phyloP scores from a whole-genome alignment of 2,888 invertebrate genomes.

The Epirrhoe alternata region DNA sequence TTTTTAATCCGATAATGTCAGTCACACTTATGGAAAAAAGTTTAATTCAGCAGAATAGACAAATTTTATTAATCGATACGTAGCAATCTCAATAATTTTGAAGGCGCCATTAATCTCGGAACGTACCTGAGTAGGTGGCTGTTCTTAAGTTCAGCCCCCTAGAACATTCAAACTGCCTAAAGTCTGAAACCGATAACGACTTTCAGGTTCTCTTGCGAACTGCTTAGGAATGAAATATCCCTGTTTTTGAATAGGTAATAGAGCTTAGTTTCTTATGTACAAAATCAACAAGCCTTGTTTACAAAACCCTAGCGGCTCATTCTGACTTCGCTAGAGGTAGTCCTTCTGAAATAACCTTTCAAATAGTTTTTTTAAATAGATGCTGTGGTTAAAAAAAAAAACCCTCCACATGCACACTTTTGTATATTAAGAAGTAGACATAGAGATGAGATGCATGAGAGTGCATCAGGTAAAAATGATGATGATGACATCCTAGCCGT shows the following conservation, averaged over 20 bases:
- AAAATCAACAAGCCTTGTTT: neutral
- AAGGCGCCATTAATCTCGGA: slow-evolving; percentile 13
- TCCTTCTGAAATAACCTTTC: no score
- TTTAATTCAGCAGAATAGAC: neutral
- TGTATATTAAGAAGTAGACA: no score
- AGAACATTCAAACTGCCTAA: slow-evolving; percentile 33
- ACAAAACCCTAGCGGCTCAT: neutral
- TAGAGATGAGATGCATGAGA: no score
- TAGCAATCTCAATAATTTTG: neutral
- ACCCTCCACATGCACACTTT: no score
- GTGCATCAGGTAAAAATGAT: no score
- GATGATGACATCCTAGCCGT: no score
- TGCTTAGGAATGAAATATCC: slow-evolving; percentile 41
- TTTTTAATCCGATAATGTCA: no score
- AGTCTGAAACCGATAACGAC: slow-evolving; percentile 36
- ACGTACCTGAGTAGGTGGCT: slow-evolving; percentile 21
- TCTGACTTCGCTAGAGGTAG: neutral
- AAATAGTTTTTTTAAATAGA: no score
- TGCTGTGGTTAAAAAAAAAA: no score
- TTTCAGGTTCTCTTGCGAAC: slow-evolving; percentile 33
- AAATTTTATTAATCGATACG: neutral
- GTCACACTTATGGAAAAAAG: neutral
- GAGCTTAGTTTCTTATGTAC: slow-evolving; percentile 8
- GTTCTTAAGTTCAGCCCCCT: slow-evolving; percentile 22
- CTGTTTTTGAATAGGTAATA: slow-evolving; percentile 39